Evolutionary conservation across 2,113 vertebrate genomes (phyloP).

Genomic region (Phocoena sinus): DNA sequence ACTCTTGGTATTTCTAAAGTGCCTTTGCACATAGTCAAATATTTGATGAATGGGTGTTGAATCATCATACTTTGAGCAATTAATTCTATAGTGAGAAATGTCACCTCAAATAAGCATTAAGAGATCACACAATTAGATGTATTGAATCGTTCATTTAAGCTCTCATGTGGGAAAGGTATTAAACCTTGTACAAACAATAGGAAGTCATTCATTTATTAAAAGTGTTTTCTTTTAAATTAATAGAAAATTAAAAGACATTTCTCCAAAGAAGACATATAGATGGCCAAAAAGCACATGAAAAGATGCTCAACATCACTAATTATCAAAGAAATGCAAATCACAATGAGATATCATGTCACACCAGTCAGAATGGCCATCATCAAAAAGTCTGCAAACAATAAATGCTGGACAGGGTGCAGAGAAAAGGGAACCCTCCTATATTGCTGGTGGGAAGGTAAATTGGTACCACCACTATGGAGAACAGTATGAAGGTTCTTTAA

Average conservation of each 20-base stretch:
- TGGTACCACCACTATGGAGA: not conserved
- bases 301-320: not conserved
- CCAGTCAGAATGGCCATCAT: no score
- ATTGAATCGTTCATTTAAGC: not conserved
- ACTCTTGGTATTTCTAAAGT: not conserved
- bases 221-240: not conserved
- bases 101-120: not conserved
- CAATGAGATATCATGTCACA: no score
- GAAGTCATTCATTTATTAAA: not conserved
- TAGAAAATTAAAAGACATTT: not conserved
- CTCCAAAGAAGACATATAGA: not conserved
- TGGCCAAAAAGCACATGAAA: not conserved
- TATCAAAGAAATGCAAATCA: no score
- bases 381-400: no score
- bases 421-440: no score
- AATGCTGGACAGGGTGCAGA: no score
- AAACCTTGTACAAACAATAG: not conserved
- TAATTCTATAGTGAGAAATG: not conserved
- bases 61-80: not conserved
- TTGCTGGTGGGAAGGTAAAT: not conserved
- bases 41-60: not conserved
- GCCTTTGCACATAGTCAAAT: not conserved
- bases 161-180: not conserved
- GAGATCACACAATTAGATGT: not conserved
- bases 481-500: not conserved